Evolutionary conservation across 2,888 invertebrate species (phyloP), one percentile per base, ranked within the genome.

Genomic region (Caenorhabditis uteleia): DNA sequence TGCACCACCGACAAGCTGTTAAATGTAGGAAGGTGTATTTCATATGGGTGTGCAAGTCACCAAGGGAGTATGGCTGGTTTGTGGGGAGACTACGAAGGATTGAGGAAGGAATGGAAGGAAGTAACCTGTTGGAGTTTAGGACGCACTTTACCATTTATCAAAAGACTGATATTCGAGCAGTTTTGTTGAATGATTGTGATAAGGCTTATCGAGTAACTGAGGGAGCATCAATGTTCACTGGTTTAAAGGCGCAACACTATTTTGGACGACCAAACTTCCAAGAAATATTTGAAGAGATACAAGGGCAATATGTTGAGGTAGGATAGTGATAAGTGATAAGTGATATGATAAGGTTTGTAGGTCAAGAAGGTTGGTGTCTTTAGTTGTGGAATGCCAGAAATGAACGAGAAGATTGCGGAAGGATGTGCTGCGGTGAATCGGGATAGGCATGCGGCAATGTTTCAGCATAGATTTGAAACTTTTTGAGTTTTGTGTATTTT

Each of bases 61-160:
- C 95, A 84, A 92, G 93, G 77, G 94, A 94, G 84, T 95, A 95
- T 84, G 95, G 95, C 85, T 95, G 95, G 95, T 95, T 95, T 85
- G 94, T 95, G 78, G 95, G 43, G 78, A 79, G 54, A 57, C 59
- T 18, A 57, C 69, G 18, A 95, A 95, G 82, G 89, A 90, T 75
- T 93, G 93, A 83, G 95, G 95, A 85, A 93, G 93, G 51, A 91
- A 92, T 83, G 60, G 61, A 18, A 93, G n/a, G n/a, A n/a, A n/a
- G n/a, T n/a, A n/a, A n/a, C n/a, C n/a, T n/a, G n/a, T n/a, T n/a
- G n/a, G n/a, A n/a, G n/a, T n/a, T n/a, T n/a, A n/a, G n/a, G n/a
- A n/a, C n/a, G n/a, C n/a, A n/a, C n/a, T n/a, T n/a, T n/a, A n/a
- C n/a, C n/a, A n/a, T n/a, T 95, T 3, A 87, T 95, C 39, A 95